These are phyloP conservation scores for Brachylomia viminalis DNA, from an alignment of 2,888 invertebrate species.

Conservation along the genomic window DNA sequence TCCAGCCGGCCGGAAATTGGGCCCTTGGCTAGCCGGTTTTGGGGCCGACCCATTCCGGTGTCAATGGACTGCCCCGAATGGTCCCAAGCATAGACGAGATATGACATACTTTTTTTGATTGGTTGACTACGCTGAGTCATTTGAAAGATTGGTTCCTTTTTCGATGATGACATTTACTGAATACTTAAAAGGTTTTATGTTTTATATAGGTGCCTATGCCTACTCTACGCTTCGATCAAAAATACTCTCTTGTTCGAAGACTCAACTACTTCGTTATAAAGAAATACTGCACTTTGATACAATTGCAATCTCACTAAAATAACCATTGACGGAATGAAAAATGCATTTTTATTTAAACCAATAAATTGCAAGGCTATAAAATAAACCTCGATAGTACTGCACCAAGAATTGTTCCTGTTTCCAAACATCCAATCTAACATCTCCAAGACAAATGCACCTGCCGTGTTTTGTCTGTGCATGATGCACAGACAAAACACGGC, in stretches of 20 bases:
- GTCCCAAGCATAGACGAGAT: slow-evolving; percentile 64
- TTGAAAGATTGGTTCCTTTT: slow-evolving; percentile 47
- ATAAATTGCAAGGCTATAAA: not conserved
- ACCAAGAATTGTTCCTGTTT: not conserved
- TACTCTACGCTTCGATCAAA: not conserved
- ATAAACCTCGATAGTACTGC: not conserved
- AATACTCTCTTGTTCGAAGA: not conserved
- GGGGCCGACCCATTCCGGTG: slow-evolving; percentile 62
- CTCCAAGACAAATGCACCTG: too few species aligned
- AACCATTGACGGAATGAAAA: too few species aligned
- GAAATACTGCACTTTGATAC: not conserved
- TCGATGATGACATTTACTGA: slow-evolving; percentile 16
- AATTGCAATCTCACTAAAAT: not conserved
- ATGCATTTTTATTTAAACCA: too few species aligned
- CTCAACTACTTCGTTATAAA: too few species aligned
- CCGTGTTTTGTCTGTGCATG: too few species aligned
- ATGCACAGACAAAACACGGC: too few species aligned
- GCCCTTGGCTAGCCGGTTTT: slow-evolving; percentile 69
- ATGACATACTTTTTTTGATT: slow-evolving; percentile 57
- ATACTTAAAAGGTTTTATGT: not conserved
- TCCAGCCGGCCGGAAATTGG: slow-evolving; percentile 68
- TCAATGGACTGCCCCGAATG: slow-evolving; percentile 66
- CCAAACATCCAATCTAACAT: not conserved
- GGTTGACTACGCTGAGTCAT: slow-evolving; percentile 66
- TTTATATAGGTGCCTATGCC: not conserved